phyloP scores from a whole-genome alignment of 2,113 vertebrate species.

The Synodontis membranacea region DNA sequence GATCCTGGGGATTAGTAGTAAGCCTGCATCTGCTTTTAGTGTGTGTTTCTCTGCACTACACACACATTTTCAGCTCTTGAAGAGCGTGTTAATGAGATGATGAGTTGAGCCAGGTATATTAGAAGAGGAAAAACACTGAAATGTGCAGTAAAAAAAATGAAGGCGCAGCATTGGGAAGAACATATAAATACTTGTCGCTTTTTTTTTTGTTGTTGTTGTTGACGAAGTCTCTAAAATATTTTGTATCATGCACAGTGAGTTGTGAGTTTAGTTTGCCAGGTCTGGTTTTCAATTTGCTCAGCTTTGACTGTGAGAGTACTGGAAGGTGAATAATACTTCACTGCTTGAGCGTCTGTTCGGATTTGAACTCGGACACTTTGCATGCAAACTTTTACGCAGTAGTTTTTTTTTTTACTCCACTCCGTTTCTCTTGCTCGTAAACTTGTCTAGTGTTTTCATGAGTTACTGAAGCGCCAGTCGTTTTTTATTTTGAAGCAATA shows the following conservation, averaged over 20 bases:
- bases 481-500: no score
- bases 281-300: no score
- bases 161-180: background rate
- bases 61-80: constrained; percentile 4
- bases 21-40: background rate
- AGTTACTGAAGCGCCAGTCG: background rate
- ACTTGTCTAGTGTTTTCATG: background rate
- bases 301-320: background rate
- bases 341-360: background rate
- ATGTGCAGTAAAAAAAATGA: background rate
- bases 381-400: background rate
- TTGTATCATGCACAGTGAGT: background rate
- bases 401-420: background rate
- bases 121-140: no score
- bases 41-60: background rate
- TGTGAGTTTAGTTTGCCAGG: background rate
- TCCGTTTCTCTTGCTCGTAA: background rate
- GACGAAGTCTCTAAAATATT: background rate
- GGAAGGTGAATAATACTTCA: background rate
- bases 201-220: background rate
- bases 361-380: background rate
- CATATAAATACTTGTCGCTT: background rate
- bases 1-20: constrained; percentile 19
- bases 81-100: constrained; percentile 8
- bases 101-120: background rate